phyloP scores from a whole-genome alignment of 2,888 invertebrate species.

The Malthinus flaveolus region DNA sequence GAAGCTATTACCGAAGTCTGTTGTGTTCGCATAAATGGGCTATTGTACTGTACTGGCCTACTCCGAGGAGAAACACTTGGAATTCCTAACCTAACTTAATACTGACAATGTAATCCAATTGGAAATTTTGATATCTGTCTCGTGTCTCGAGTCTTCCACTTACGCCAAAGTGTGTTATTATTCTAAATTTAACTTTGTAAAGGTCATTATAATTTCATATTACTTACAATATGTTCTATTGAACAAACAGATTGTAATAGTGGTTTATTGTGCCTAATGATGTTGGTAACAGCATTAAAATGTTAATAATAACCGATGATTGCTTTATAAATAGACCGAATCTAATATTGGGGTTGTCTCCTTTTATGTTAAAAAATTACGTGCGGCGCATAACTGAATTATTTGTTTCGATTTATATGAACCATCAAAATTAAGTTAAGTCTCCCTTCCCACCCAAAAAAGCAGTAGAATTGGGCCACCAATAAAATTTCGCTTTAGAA shows the following conservation, averaged over 20 bases:
- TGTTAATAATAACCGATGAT: slow-evolving; percentile 1
- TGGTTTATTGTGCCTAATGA: slow-evolving; percentile 10
- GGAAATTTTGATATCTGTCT: background rate
- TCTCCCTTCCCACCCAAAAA: too few relatives aligned
- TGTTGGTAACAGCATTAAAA: slow-evolving; percentile 4
- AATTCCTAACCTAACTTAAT: slow-evolving; percentile 4
- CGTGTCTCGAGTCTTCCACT: background rate
- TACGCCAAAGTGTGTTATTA: slow-evolving; percentile 4
- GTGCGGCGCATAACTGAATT: too few relatives aligned
- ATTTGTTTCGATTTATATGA: too few relatives aligned
- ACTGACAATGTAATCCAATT: background rate
- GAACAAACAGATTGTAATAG: slow-evolving; percentile 12
- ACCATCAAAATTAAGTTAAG: too few relatives aligned
- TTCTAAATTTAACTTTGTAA: slow-evolving; percentile 23
- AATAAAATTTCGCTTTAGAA: too few relatives aligned
- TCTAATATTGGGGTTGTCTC: too few relatives aligned
- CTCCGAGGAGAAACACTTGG: background rate
- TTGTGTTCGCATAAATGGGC: too few relatives aligned
- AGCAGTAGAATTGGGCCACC: too few relatives aligned
- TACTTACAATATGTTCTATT: slow-evolving; percentile 10
- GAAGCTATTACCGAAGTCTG: too few relatives aligned
- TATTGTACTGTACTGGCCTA: too few relatives aligned
- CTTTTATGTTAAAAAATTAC: too few relatives aligned
- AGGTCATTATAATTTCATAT: slow-evolving; percentile 24
- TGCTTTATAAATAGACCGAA: background rate